Evolutionary conservation across 2,888 invertebrate genomes (phyloP), one percentile per base, ranked within the genome.

Genomic region (Seira ritae): DNA sequence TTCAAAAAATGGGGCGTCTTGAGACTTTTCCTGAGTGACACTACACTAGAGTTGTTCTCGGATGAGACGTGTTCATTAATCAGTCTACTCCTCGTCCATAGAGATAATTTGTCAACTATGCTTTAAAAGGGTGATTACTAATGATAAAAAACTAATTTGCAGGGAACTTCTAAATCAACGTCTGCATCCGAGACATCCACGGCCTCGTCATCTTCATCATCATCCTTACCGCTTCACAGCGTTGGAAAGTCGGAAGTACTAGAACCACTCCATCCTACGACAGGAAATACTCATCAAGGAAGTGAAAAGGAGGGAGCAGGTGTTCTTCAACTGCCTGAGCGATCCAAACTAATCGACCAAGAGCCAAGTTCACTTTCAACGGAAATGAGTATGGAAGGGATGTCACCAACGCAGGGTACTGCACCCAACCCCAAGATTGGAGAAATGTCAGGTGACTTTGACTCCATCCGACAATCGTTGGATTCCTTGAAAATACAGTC

Each of bases 401-500:
- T 22, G 79, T 79, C 84, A 1, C 83, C 77, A 31, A 42, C 23
- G 23, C 62, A 31, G 42, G 62, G 60, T 20, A 50, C 62, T 10
- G 50, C 70, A 4, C 24, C 79, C 65, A 84, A 79, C 60, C 84
- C 84, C 0, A 84, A 79, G 31, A 71, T 84, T n/a, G 84, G 79
- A 62, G 83, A 83, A 55, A 70, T 78, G 1, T 46, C 68, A 24
- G 71, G 66, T 23, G 86, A 86, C n/a, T 80, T 84, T 72, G 86
- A 84, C 71, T 76, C 79, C 19, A 84, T 86, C 37, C 74, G 79
- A 31, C 84, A 84, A 65, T 84, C 84, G 10, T 60, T 86, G 10
- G 88, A 89, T 22, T 89, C 88, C 0, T 80, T 87, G 17, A 87
- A 85, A 80, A 85, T 87, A 62, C 87, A 86, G 70, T 84, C 86